A percentile compares a stretch with the other conserved stretches of the same genome.
Evolutionary conservation across 1,140 invertebrate species (phyloP).

Genomic region (Anastatus disparis): DNA sequence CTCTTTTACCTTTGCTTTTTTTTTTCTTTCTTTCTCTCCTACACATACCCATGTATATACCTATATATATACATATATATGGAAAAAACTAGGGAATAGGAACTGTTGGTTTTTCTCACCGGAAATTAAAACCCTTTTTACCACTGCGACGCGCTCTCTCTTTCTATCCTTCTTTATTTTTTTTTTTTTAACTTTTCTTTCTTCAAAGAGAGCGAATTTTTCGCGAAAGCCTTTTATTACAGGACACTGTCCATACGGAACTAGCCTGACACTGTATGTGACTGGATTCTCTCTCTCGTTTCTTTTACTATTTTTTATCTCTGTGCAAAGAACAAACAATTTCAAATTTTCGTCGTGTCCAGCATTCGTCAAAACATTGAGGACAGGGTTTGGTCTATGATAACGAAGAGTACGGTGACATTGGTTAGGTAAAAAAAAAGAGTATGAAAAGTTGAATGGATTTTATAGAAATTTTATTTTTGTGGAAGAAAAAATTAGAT

Average conservation of each 20-base stretch:
- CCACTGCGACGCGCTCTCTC: conserved; percentile 25
- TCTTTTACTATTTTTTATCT: too few relatives aligned
- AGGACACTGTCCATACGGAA: background rate
- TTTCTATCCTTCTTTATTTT: background rate
- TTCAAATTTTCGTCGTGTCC: background rate
- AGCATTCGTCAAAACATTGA: background rate
- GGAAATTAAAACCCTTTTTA: conserved; percentile 64
- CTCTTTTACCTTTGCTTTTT: background rate
- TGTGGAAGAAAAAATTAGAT: too few relatives aligned
- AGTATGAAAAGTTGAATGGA: too few relatives aligned
- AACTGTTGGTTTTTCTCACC: conserved; percentile 58
- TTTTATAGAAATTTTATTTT: too few relatives aligned
- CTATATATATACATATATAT: background rate
- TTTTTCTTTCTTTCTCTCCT: background rate
- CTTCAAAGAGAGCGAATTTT: too few relatives aligned
- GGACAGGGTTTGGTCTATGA: too few relatives aligned
- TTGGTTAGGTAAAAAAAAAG: too few relatives aligned
- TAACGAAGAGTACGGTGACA: too few relatives aligned
- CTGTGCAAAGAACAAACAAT: conserved; percentile 8
- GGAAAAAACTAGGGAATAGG: conserved; percentile 44
- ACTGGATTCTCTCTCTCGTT: background rate
- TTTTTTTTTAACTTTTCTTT: background rate
- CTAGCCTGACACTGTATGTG: background rate
- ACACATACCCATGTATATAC: background rate
- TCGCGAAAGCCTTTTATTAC: conserved; percentile 22